Evolutionary conservation across 2,888 invertebrate genomes (phyloP).

Genomic region (Leptinotarsa rubiginosa): DNA sequence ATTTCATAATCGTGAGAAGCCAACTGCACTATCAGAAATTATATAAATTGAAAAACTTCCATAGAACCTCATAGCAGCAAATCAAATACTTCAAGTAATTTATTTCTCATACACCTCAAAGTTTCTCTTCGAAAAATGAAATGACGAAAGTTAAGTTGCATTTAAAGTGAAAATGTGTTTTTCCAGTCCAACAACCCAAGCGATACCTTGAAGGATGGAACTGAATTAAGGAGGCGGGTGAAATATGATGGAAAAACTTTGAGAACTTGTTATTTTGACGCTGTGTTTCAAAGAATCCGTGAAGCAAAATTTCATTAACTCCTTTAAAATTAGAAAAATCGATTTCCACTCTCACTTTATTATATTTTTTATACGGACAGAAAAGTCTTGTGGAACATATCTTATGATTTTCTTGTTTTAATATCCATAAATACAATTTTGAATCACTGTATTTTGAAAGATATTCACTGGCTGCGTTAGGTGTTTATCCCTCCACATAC

Average conservation of each 20-base stretch:
- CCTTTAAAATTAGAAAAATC: slow-evolving; percentile 64
- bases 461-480: too few species aligned
- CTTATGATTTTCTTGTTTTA: too few species aligned
- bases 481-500: too few species aligned
- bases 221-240: slow-evolving; percentile 55
- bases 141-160: slow-evolving; percentile 39
- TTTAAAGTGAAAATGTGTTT: slow-evolving; percentile 50
- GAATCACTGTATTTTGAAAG: too few species aligned
- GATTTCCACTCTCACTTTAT: slow-evolving; percentile 63
- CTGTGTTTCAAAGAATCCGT: slow-evolving; percentile 54
- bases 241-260: slow-evolving; percentile 60
- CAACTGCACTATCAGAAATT: background rate
- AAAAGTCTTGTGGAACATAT: background rate
- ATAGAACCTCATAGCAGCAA: slow-evolving; percentile 13
- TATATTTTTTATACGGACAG: slow-evolving; percentile 58
- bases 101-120: slow-evolving; percentile 22
- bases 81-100: slow-evolving; percentile 23
- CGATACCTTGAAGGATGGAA: slow-evolving; percentile 54
- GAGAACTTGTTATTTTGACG: slow-evolving; percentile 57
- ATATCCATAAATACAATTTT: too few species aligned
- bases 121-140: slow-evolving; percentile 30
- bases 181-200: slow-evolving; percentile 50
- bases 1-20: background rate
- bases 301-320: slow-evolving; percentile 52
- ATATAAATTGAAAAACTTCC: slow-evolving; percentile 31